Percentiles rank a stretch among this genome's conserved stretches.
These are phyloP conservation scores for Plemyria rubiginata DNA, from an alignment of 2,888 invertebrate species.

Conservation along the genomic window DNA sequence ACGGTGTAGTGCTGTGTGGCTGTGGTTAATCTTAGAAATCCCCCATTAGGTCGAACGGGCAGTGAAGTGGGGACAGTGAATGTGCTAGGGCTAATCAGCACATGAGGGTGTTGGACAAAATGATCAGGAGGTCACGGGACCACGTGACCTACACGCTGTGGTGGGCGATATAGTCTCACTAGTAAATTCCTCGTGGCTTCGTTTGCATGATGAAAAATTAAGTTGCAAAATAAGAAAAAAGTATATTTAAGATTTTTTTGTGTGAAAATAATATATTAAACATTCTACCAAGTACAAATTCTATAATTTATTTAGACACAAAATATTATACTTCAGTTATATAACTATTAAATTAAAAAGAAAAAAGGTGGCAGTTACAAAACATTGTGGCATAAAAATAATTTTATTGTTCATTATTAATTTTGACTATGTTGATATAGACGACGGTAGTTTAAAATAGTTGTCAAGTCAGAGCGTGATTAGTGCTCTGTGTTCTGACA, in stretches of 20 bases:
- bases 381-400: no score
- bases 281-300: no score
- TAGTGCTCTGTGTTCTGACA: constrained; percentile 21
- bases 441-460: neutral
- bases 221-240: no score
- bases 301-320: no score
- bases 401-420: no score
- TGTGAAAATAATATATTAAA: no score
- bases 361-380: no score
- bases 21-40: constrained; percentile 39
- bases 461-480: constrained; percentile 6
- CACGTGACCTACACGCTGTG: constrained; percentile 2
- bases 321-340: no score
- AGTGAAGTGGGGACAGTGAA: constrained; percentile 41
- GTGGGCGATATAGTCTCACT: neutral
- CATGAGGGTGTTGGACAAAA: constrained; percentile 28
- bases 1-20: constrained; percentile 9
- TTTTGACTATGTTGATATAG: no score
- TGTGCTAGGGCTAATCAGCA: constrained; percentile 42
- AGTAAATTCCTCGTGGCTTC: neutral
- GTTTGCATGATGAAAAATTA: neutral
- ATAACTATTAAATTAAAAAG: no score
- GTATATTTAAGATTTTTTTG: no score
- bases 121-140: constrained; percentile 23
- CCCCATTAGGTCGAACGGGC: constrained; percentile 42